Evolutionary conservation across 2,888 invertebrate genomes (phyloP), one percentile per base, ranked within the genome.

Genomic region (Spodoptera picta): DNA sequence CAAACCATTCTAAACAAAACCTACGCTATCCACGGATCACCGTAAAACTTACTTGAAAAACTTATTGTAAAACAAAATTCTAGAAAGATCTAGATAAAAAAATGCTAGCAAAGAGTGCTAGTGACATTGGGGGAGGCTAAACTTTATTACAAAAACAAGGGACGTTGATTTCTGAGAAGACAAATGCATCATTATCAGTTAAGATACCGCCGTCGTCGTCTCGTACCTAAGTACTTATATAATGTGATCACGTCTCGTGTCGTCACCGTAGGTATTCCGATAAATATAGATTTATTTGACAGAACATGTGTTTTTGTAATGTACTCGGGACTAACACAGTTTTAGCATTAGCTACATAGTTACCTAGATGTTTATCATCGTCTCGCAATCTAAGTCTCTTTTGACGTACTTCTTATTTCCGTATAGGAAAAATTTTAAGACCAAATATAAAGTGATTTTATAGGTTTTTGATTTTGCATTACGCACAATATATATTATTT

Each of bases 161-260:
- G 68, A 69, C 69, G 70, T 69, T n/a, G 11, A 11, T n/a, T 4
- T 42, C 24, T 44, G 24, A 9, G 24, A 56, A 45, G 48, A 73
- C 23, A 31, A 53, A 56, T 66, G 61, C 69, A 69, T 27, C 43
- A 45, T 73, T 75, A 75, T 70, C 77, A 45, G 70, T 58, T 62
- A 65, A 61, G 66, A 70, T 65, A 69, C 47, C 48, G 36, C 54
- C 24, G 47, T 51, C 24, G 47, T 7, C 52, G 42, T 53, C 49
- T 53, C 44, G n/a, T n/a, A 58, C 4, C 9, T 55, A 27, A 46
- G 56, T 51, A 23, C 61, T 74, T 74, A 76, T 51, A 60, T 76
- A 74, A 73, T 61, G 45, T 46, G 43, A 23, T 51, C 62, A 48
- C n/a, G 41, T 53, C 31, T 0, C 10, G 44, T 75, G 59, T 69